These are phyloP conservation scores for Anoplophora glabripennis DNA, from an alignment of 1,140 invertebrate genomes.

Conservation along the genomic window DNA sequence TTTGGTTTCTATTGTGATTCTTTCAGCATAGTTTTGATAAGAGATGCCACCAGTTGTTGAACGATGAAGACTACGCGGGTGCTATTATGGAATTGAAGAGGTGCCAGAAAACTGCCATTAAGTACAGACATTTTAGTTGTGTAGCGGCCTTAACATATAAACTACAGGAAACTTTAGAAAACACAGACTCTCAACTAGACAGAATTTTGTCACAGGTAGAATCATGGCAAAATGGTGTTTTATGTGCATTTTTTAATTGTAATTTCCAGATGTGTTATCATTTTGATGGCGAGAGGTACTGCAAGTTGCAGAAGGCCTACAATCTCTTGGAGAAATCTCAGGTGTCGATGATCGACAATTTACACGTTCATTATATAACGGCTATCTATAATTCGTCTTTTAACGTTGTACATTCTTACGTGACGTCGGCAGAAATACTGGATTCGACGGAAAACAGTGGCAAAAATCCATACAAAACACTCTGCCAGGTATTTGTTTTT, in stretches of 20 bases:
- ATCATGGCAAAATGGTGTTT: neutral
- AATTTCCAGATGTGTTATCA: constrained; percentile 60
- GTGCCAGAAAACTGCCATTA: constrained; percentile 79
- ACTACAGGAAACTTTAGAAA: constrained; percentile 85
- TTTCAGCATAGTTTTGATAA: constrained; percentile 77
- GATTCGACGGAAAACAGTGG: constrained; percentile 49
- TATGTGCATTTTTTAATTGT: constrained; percentile 11
- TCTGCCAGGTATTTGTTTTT: constrained; percentile 61
- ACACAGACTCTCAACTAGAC: constrained; percentile 91
- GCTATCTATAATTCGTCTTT: constrained; percentile 89
- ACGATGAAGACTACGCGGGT: constrained; percentile 81
- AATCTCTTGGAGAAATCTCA: constrained; percentile 80
- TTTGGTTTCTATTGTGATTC: neutral
- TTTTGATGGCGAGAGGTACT: constrained; percentile 72
- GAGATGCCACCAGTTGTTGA: constrained; percentile 74
- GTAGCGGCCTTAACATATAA: constrained; percentile 82
- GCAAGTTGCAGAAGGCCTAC: constrained; percentile 83
- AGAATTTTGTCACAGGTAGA: constrained; percentile 75
- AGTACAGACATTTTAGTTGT: constrained; percentile 81
- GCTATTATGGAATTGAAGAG: constrained; percentile 86
- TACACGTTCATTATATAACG: constrained; percentile 93
- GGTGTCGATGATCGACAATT: constrained; percentile 83
- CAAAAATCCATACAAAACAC: constrained; percentile 72
- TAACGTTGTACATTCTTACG: constrained; percentile 70
- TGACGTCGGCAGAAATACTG: constrained; percentile 40